A percentile compares a stretch with the other conserved stretches of the same genome.
These are phyloP conservation scores for Rutpela maculata DNA, from an alignment of 2,888 invertebrate genomes.

Conservation along the genomic window DNA sequence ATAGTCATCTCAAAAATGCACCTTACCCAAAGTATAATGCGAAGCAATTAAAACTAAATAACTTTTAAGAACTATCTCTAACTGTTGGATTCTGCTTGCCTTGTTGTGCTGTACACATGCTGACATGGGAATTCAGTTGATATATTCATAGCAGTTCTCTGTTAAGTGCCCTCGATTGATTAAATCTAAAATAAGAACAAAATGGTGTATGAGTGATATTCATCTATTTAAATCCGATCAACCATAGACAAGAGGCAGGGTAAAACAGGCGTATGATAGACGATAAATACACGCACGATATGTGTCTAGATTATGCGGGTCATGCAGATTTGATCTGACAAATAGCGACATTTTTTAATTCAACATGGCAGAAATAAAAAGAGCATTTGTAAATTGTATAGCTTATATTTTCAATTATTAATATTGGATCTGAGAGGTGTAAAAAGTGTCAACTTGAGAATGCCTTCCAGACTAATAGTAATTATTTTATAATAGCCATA, in stretches of 20 bases:
- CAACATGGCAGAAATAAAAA: too few relatives aligned
- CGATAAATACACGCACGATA: background rate
- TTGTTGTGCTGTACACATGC: conserved; percentile 1
- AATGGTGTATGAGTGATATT: conserved; percentile 11
- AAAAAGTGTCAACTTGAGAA: too few relatives aligned
- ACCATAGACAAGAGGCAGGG: background rate
- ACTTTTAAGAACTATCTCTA: background rate
- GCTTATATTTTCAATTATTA: too few relatives aligned
- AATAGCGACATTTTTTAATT: background rate
- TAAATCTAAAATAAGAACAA: conserved; percentile 19
- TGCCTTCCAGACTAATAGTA: too few relatives aligned
- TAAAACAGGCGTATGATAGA: background rate
- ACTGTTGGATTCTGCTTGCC: background rate
- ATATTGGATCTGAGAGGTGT: too few relatives aligned
- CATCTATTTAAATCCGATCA: conserved; percentile 8
- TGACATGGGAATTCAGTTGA: conserved; percentile 1
- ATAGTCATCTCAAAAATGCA: conserved; percentile 3
- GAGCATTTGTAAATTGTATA: too few relatives aligned
- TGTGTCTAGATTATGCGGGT: conserved; percentile 7
- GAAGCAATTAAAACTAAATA: background rate
- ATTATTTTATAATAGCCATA: too few relatives aligned
- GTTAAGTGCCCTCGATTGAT: conserved; percentile 13
- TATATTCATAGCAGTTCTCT: conserved; percentile 13
- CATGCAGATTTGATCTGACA: conserved; percentile 1
- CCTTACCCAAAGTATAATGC: background rate